Percentiles rank a stretch among this genome's conserved stretches.
Evolutionary conservation across 2,888 invertebrate species (phyloP).

Genomic region (Alentia gelatinosa): DNA sequence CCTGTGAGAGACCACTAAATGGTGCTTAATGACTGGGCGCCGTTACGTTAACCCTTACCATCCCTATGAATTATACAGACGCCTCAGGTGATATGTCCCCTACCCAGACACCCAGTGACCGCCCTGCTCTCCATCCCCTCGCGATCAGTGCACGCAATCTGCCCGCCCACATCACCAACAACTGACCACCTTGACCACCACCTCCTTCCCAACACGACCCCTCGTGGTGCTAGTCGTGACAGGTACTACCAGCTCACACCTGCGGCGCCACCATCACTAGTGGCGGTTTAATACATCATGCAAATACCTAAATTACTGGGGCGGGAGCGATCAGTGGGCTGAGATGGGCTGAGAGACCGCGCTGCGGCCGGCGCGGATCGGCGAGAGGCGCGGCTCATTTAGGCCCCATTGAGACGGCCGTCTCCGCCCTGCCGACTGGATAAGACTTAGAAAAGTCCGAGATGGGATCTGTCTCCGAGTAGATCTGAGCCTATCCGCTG

Average conservation of each 20-base stretch:
- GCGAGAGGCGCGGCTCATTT: neutral
- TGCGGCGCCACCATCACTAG: neutral
- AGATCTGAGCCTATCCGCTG: too few relatives aligned
- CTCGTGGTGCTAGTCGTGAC: neutral
- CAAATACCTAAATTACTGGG: neutral
- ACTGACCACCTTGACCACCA: neutral
- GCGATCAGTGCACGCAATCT: too few relatives aligned
- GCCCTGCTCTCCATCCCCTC: too few relatives aligned
- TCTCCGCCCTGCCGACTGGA: too few relatives aligned
- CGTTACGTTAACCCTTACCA: neutral
- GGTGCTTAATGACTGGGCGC: neutral
- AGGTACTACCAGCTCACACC: neutral
- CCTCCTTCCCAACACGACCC: neutral
- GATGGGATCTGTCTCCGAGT: too few relatives aligned
- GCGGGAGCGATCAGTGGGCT: neutral
- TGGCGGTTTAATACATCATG: slow-evolving; percentile 4
- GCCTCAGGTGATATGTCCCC: neutral
- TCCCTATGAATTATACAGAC: neutral
- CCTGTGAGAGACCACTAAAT: neutral
- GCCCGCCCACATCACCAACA: too few relatives aligned
- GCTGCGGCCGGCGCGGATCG: neutral
- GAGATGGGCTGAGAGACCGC: neutral
- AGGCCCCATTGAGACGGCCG: neutral
- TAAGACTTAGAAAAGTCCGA: too few relatives aligned
- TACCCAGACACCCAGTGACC: too few relatives aligned